Base-by-base conservation (phyloP, 1,140 invertebrate genomes). In the Trachymyrmex septentrionalis region DNA sequence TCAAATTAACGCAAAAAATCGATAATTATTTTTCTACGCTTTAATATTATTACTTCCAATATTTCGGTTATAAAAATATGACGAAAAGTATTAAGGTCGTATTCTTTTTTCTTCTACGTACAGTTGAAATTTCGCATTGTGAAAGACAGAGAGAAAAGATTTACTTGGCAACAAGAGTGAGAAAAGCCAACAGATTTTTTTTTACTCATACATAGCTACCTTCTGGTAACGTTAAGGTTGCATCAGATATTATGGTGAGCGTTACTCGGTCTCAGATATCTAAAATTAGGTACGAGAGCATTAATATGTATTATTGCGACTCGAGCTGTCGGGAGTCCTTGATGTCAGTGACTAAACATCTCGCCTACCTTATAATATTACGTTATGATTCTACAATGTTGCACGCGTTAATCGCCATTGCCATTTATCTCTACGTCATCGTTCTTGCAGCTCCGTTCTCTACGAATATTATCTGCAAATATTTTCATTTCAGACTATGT, bases 231-330 rank as follows among this genome's bases (percentile, higher is more conserved):
- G 61, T 71, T 53, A 48, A 67, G 19, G 27, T 61, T 73, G 55
- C 71, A 34, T 63, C 38, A 76, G 55, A 53, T 63, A 76, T 76
- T 76, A 63, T 64, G 38, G 38, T 19, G 30, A 85, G 61, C 19
- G 44, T 53, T 61, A 19, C 55, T 16, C 12, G 38, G 9, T 76
- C 7, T n/a, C 72, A n/a, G 48, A 48, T 66, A 66, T 85, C 50
- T 64, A 61, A 64, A 81, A 81, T 81, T 81, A 81, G 34, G 48
- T 69, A 44, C 30, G 48, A 19, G 34, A 48, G 10, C 84, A 85
- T 85, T 85, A 78, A 78, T 78, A 85, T 67, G 73, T 55, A 66
- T 50, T 78, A 67, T 34, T 63, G 73, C 73, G 84, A 85, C 61
- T 85, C 38, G 10, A 57, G 73, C 34, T 16, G 61, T 57, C 66